Evolutionary conservation across 2,113 vertebrate genomes (phyloP), one percentile per base, ranked within the genome.

Genomic region (Leuciscus idus): DNA sequence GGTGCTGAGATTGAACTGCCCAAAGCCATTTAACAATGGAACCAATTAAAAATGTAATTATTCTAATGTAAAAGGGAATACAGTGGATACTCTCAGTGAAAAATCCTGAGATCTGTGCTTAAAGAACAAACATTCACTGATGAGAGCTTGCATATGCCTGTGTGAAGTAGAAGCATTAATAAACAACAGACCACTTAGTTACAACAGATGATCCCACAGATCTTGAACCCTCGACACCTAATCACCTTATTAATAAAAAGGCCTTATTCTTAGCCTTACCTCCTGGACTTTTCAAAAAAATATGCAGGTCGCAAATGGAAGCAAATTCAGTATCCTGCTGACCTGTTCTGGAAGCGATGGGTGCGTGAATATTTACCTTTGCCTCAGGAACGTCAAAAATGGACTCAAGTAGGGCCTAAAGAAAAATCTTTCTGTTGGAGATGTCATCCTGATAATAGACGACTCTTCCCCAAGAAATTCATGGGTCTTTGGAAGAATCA

Each of bases 301-400:
- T 75, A 84, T 19, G 59, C 62, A 15, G 10, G 52, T 76, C 26
- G 5, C 52, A 46, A 30, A 19, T 84, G 66, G 86, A 84, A 80
- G 11, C 81, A 87, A 59, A 61, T 76, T 79, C 59, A 85, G 59
- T 61, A 26, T 4, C 59, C n/a, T 61, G 23, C 9, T 26, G 59
- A 61, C 23, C 1, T 84, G 33, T 33, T 87, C n/a, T 81, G 86
- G 76, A 85, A 85, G 57, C 9, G 33, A 21, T 85, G 79, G 79
- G 73, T 78, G 57, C 50, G 28, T 88, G 79, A 88, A 74, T 85
- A 88, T 26, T 50, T 85, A 9, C 72, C 84, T 30, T 43, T 72
- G 46, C 76, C 75, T 0, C 77, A 85, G 52, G 87, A 88, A 52
- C 68, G 2, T 6, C 83, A 88, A 85, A 88, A 85, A 81, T 88